Evolutionary conservation across 2,888 invertebrate genomes (phyloP).

Genomic region (Lymantria dispar): DNA sequence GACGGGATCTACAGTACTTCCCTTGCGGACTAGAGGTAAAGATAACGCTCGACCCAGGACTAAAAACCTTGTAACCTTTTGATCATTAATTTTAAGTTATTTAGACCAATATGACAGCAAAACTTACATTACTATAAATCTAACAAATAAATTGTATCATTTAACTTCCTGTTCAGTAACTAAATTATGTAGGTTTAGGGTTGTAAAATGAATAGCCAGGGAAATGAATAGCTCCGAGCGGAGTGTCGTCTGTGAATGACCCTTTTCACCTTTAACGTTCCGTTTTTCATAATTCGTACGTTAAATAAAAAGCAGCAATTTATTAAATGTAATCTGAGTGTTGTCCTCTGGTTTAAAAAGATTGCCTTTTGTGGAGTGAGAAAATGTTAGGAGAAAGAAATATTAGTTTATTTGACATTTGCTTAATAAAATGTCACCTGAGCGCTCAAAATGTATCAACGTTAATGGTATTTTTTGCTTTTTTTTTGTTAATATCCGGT

Average conservation of each 20-base stretch:
- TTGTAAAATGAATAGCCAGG: slow-evolving; percentile 6
- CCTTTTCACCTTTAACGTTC: slow-evolving; percentile 35
- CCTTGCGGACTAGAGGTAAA: too few relatives aligned
- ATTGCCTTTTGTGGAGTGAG: slow-evolving; percentile 35
- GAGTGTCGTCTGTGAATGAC: slow-evolving; percentile 21
- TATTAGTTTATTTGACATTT: slow-evolving; percentile 10
- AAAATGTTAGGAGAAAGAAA: slow-evolving; percentile 8
- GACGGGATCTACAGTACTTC: too few relatives aligned
- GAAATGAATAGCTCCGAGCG: slow-evolving; percentile 11
- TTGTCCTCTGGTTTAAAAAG: slow-evolving; percentile 32
- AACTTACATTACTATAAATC: too few relatives aligned
- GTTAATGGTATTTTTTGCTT: slow-evolving; percentile 8
- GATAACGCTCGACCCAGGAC: too few relatives aligned
- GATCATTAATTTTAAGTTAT: too few relatives aligned
- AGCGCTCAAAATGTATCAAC: background rate
- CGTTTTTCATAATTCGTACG: slow-evolving; percentile 37
- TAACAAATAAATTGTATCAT: background rate
- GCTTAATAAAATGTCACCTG: slow-evolving; percentile 16
- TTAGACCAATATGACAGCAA: too few relatives aligned
- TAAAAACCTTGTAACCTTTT: too few relatives aligned
- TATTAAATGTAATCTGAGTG: slow-evolving; percentile 37
- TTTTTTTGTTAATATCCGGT: slow-evolving; percentile 24
- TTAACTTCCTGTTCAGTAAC: background rate
- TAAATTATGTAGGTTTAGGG: slow-evolving; percentile 5
- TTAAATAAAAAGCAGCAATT: slow-evolving; percentile 38